Base-by-base conservation (phyloP, 2,113 vertebrate species). In the Ciconia boyciana region DNA sequence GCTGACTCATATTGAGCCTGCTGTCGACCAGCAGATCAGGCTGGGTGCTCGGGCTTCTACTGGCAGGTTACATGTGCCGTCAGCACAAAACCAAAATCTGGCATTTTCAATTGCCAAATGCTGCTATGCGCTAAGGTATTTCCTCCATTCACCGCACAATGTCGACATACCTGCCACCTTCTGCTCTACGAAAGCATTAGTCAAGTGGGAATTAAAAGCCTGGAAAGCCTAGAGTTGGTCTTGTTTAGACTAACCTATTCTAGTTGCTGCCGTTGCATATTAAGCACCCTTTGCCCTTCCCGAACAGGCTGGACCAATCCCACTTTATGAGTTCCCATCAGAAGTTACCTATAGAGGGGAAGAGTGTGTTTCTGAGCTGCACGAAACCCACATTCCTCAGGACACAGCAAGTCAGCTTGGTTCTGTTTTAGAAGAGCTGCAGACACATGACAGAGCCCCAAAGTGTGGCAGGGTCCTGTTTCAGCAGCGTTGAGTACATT, bases 1-100 rank as follows among this genome's bases (percentile, higher is more conserved):
- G 34, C 49, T 66, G 52, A 2, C 62, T 51, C n/a, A 0, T 2
- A 6, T 0, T 20, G 60, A 75, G 11, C 20, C 21, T 65, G 6
- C 17, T 57, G 49, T 8, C 5, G 2, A 26, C 34, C 74, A 87
- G 46, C 32, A 54, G 41, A 72, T 31, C 17, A 54, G 48, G 15
- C 48, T 48, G 51, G n/a, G 36, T 24, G 43, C 26, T 25, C 1
- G 3, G 46, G 36, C 26, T 75, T 75, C 46, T 68, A 26, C 46
- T 36, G 21, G 22, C 32, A 57, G 21, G 39, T 57, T 74, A 22
- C 14, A 36, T 41, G 24, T 52, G 60, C 29, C 1, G 2, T 31
- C 48, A 26, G 5, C 3, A 4, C 29, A 68, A 61, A 66, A 48
- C 7, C 17, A 5, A 5, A 32, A 60, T 31, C 17, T 43, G 46